Base-by-base conservation (phyloP, 2,113 vertebrate genomes). In the Taxidea taxus region DNA sequence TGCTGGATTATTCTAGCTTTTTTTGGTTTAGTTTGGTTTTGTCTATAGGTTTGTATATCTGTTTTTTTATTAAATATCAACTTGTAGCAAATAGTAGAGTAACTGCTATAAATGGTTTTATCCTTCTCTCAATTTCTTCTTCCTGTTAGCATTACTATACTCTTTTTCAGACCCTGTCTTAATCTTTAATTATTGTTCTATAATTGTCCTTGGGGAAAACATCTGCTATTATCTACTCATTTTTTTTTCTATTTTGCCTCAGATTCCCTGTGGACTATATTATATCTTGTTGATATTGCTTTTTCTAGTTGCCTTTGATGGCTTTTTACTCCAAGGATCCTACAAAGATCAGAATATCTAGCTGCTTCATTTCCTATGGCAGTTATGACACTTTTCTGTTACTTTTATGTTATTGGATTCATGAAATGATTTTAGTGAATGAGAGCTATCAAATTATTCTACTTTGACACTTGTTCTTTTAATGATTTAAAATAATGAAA, bases 101-200 rank as follows among this genome's bases (percentile, higher is more conserved):
- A 31, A 75, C 4, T 74, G 9, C n/a, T 70, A 29, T 70, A 49
- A 96, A 78, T 70, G 31, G 9, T 78, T 89, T 84, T 7, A 54
- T 88, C 51, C 14, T 77, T 72, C 62, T 89, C 74, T 93, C 75
- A 78, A 51, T 93, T 68, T 90, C 10, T 42, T 66, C 39, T 34
- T 90, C 77, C 27, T 75, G 21, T 94, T 97, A 87, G 84, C 37
- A 47, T 87, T 51, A 75, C 51, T 90, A 91, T 51, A 29, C 2
- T 83, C 44, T 93, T 74, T 90, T 95, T 68, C 80, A 90, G 70
- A 81, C 78, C 68, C 25, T 66, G 23, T 74, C 94, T 96, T 95
- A 49, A 44, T 91, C 72, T 96, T 84, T 96, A 97, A 98, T 97
- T 95, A 90, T 90, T 97, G 62, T 86, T 92, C 72, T 88, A 7